phyloP scores from a whole-genome alignment of 1,140 invertebrate genomes.

The Saccostrea echinata region DNA sequence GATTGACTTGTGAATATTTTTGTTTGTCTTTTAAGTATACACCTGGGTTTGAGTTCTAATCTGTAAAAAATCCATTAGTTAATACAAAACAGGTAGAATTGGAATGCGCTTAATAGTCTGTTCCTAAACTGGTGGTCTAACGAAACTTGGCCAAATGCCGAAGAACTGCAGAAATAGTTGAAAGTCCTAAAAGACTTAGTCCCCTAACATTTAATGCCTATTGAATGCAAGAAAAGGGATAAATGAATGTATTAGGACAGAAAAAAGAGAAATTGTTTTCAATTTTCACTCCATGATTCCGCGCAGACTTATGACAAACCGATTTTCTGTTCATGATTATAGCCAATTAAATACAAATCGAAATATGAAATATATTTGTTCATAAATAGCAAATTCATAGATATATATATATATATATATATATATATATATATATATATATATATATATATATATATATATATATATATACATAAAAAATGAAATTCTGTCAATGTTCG shows the following conservation, averaged over 20 bases:
- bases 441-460: too few relatives aligned
- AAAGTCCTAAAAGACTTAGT: not conserved
- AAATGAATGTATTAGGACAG: not conserved
- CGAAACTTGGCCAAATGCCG: not conserved
- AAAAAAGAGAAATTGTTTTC: not conserved
- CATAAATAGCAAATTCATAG: too few relatives aligned
- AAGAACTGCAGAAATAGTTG: slow-evolving; percentile 11
- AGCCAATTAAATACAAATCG: too few relatives aligned
- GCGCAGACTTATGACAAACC: not conserved
- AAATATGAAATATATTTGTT: too few relatives aligned
- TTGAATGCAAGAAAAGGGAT: not conserved
- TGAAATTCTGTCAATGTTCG: too few relatives aligned
- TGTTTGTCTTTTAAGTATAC: slow-evolving; percentile 2
- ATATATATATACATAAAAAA: too few relatives aligned
- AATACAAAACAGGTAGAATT: slow-evolving; percentile 19
- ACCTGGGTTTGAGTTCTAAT: slow-evolving; percentile 26
- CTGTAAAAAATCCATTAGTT: slow-evolving; percentile 21
- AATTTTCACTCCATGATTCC: not conserved
- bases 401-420: too few relatives aligned
- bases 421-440: too few relatives aligned
- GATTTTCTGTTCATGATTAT: too few relatives aligned
- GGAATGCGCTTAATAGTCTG: not conserved
- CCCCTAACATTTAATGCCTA: not conserved
- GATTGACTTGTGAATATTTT: slow-evolving; percentile 31
- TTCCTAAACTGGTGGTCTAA: slow-evolving; percentile 21